Evolutionary conservation across 2,888 invertebrate species (phyloP).

Genomic region (Brachynemurus nebulosus): DNA sequence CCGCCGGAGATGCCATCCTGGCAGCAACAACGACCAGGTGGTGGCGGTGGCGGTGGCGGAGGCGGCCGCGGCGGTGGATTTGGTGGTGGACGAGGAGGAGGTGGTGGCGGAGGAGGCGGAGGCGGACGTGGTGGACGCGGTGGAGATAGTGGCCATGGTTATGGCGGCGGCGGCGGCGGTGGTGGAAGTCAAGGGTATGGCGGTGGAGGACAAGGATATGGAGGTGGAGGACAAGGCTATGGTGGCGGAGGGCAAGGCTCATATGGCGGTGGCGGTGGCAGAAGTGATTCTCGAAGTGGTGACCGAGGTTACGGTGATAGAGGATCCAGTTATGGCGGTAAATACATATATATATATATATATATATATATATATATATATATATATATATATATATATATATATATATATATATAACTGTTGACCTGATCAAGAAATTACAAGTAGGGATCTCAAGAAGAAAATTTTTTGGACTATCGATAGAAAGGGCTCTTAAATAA

Average conservation of each 20-base stretch:
- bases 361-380: too few relatives aligned
- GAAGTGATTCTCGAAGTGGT: slow-evolving; percentile 3
- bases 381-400: too few relatives aligned
- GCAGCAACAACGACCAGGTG: slow-evolving; percentile 51
- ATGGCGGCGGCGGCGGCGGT: slow-evolving; percentile 9
- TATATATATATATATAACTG: too few relatives aligned
- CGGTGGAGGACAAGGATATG: slow-evolving; percentile 12
- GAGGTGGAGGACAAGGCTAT: slow-evolving; percentile 20
- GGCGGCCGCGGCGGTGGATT: slow-evolving; percentile 30
- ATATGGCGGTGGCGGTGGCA: background rate
- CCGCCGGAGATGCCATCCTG: slow-evolving; percentile 97
- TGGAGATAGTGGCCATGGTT: slow-evolving; percentile 18
- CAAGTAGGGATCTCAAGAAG: too few relatives aligned
- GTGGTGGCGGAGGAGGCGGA: slow-evolving; percentile 25
- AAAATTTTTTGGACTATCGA: too few relatives aligned
- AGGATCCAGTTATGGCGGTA: slow-evolving; percentile 2
- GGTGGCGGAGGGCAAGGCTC: slow-evolving; percentile 17
- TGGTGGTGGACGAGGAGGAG: slow-evolving; percentile 24
- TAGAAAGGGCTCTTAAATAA: too few relatives aligned
- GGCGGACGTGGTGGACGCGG: slow-evolving; percentile 23
- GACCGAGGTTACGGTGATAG: background rate
- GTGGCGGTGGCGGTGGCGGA: slow-evolving; percentile 33
- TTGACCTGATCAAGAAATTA: too few relatives aligned
- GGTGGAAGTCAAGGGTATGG: background rate
- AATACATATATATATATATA: too few relatives aligned